Base-by-base conservation (phyloP, 2,797 vertebrate genomes). In the Melanotaenia boesemani region DNA sequence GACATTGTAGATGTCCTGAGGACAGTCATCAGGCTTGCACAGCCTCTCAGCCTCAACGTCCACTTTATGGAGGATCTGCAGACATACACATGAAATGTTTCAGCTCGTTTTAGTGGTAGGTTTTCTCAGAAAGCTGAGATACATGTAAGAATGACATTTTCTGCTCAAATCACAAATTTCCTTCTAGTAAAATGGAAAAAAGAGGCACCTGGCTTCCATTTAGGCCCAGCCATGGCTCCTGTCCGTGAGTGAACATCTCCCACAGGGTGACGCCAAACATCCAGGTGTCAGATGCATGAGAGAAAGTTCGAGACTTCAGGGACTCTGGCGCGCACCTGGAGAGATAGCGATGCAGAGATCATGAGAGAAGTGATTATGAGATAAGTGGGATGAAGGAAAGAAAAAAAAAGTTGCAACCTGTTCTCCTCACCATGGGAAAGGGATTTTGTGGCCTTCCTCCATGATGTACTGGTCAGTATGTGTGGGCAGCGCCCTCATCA, bases 201-300 rank as follows among this genome's bases (percentile, higher is more conserved):
- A 22, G 30, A 11, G 6, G 54, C 77, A 97, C 98, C 96, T 99
- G 98, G 82, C 97, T 99, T 64, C 98, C 97, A 0, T 97, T 99
- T 6, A 99, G 96, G 80, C 98, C 97, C 5, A 96, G 88, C 98
- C 98, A 99, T 8, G 98, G 98, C 86, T 99, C 98, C 89, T 98
- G 98, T 61, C 98, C 98, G 0, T 99, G 98, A 11, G 96, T 98
- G 89, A 99, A 99, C 98, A 99, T 99, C 92, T 99, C 98, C 98
- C 98, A 99, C 58, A 99, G 82, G 0, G 98, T 98, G 56, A 99
- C 98, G 7, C 97, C 98, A 0, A 99, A 99, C 98, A 99, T 99
- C 98, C 98, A 99, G 54, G 98, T 98, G 75, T 99, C 98, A 0
- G 97, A 99, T 52, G 98, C 98, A 0, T 99, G 98, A 55, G 98